Conservation (phyloP, 2,113 vertebrate species). For the Corythaeola cristata region DNA sequence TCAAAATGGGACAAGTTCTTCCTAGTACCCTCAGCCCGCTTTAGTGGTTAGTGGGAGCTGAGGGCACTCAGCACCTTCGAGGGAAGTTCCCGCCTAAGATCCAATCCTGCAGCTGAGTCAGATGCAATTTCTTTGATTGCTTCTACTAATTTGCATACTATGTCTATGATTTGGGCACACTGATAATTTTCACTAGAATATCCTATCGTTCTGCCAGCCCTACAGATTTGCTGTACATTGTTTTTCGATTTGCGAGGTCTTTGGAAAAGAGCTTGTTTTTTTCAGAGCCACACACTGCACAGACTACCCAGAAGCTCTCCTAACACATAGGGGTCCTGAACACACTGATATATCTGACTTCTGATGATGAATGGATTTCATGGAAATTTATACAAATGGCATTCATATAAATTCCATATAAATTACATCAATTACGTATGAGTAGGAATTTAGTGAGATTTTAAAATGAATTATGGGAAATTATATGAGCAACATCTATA, state of each 20-base stretch:
- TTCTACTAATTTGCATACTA: constrained; percentile 26
- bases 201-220: neutral
- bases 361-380: neutral
- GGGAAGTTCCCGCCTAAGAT: neutral
- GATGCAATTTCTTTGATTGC: constrained; percentile 36
- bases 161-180: neutral
- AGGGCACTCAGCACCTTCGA: constrained; percentile 17
- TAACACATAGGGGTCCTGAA: neutral
- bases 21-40: neutral
- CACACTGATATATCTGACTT: neutral
- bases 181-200: neutral
- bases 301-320: neutral
- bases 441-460: neutral
- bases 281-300: rapidly evolving
- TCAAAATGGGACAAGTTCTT: constrained; percentile 26
- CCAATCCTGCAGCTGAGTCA: constrained; percentile 30
- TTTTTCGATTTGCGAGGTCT: neutral
- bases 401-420: neutral
- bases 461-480: neutral
- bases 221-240: neutral
- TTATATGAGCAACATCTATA: neutral
- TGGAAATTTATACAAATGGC: neutral
- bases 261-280: neutral
- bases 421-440: neutral
- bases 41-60: neutral